These are phyloP conservation scores for Solea senegalensis DNA, from an alignment of 2,113 vertebrate genomes.

Conservation along the genomic window DNA sequence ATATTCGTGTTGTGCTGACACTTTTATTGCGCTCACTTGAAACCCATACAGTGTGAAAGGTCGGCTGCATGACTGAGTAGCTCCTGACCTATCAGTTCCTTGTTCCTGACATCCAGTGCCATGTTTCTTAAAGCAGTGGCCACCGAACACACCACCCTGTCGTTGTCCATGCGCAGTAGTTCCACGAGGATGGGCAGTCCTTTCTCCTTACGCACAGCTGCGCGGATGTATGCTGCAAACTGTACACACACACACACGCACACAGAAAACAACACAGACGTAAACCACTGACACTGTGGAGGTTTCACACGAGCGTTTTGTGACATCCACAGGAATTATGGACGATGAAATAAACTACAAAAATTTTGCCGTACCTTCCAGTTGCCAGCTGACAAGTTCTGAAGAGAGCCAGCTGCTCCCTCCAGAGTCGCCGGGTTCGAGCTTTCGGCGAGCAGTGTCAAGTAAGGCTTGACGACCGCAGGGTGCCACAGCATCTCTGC, in stretches of 20 bases:
- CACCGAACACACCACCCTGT: conserved; percentile 96
- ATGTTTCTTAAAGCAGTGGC: conserved; percentile 97
- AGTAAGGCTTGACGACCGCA: conserved; percentile 94
- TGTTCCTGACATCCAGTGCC: conserved; percentile 96
- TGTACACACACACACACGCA: conserved; percentile 53
- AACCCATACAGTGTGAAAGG: not conserved
- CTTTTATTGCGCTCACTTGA: not conserved
- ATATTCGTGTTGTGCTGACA: not conserved
- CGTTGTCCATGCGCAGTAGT: conserved; percentile 96
- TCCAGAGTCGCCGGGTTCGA: conserved; percentile 97
- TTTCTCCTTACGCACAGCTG: conserved; percentile 96
- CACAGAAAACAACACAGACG: not conserved
- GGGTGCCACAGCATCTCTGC: conserved; percentile 99
- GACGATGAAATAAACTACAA: not conserved
- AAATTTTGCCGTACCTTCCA: conserved; percentile 89
- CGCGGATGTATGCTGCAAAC: conserved; percentile 97
- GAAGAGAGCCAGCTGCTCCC: conserved; percentile 95
- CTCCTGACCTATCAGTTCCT: conserved; percentile 94
- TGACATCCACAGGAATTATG: not conserved
- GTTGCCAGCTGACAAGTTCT: conserved; percentile 97
- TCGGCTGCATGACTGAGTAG: not conserved
- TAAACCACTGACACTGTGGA: no score
- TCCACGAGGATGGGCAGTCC: conserved; percentile 98
- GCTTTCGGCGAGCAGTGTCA: conserved; percentile 95
- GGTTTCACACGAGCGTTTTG: no score